These are phyloP conservation scores for Cettia cetti DNA, from an alignment of 2,113 vertebrate species.

Conservation along the genomic window DNA sequence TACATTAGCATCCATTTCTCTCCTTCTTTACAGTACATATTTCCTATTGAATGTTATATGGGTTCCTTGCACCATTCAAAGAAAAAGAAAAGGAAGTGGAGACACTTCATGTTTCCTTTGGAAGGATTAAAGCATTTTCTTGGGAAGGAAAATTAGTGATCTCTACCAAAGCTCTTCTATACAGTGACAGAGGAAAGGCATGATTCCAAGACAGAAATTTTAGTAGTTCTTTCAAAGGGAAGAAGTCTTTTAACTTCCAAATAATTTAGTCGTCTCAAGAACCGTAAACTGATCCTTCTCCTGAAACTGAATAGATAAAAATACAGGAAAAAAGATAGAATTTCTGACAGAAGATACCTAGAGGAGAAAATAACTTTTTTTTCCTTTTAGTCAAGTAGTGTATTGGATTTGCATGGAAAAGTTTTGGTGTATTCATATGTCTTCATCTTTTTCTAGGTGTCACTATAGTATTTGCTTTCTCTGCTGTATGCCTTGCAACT, in stretches of 20 bases:
- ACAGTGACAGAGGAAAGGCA: background rate
- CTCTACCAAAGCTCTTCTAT: background rate
- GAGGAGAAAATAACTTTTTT: background rate
- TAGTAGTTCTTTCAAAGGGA: background rate
- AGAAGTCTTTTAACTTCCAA: background rate
- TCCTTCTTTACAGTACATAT: background rate
- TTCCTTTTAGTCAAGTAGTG: background rate
- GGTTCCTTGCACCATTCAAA: background rate
- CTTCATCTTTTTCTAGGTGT: background rate
- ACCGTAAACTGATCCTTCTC: background rate
- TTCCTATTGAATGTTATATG: background rate
- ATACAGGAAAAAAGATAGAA: background rate
- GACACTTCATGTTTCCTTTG: background rate
- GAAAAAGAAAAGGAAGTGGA: background rate
- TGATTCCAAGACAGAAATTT: background rate
- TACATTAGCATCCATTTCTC: background rate
- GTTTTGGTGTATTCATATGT: background rate
- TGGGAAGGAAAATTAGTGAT: background rate
- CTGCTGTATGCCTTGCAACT: background rate
- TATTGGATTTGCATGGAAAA: background rate
- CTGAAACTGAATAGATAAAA: background rate
- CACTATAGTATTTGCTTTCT: background rate
- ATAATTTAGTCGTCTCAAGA: background rate
- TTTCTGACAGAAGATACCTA: background rate
- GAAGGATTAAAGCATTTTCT: background rate